A percentile compares a stretch with the other conserved stretches of the same genome.
These are phyloP conservation scores for Rhagologus leucostigma DNA, from an alignment of 2,113 vertebrate species.

Conservation along the genomic window DNA sequence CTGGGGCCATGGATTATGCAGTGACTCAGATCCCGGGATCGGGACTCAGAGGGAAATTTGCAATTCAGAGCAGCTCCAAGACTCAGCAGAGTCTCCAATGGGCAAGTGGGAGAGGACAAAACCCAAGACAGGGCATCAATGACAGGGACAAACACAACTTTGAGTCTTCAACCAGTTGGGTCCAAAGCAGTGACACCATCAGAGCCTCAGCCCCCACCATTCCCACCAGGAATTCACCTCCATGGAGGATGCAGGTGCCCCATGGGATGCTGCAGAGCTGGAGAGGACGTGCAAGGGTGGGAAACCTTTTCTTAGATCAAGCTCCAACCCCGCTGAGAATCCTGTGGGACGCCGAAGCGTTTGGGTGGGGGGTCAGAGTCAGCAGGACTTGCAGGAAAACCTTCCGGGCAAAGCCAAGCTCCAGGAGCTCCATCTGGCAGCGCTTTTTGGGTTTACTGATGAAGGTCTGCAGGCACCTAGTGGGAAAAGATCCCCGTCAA, in stretches of 20 bases:
- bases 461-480: background rate
- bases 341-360: background rate
- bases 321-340: background rate
- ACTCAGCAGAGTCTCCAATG: background rate
- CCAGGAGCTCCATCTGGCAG: background rate
- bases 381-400: background rate
- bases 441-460: rapidly evolving
- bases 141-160: background rate
- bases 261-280: background rate
- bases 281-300: background rate
- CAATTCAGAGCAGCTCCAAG: background rate
- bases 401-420: background rate
- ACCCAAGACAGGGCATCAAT: rapidly evolving
- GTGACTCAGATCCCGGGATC: background rate
- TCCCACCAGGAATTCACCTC: background rate
- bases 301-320: background rate
- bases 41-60: background rate
- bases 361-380: background rate
- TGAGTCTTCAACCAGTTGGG: background rate
- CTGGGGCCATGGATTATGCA: background rate
- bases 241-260: background rate
- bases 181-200: background rate
- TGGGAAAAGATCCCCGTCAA: background rate
- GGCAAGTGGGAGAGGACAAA: background rate
- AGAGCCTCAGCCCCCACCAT: background rate